These are phyloP conservation scores for Lycophotia porphyrea DNA, from an alignment of 2,888 invertebrate species.

Conservation along the genomic window DNA sequence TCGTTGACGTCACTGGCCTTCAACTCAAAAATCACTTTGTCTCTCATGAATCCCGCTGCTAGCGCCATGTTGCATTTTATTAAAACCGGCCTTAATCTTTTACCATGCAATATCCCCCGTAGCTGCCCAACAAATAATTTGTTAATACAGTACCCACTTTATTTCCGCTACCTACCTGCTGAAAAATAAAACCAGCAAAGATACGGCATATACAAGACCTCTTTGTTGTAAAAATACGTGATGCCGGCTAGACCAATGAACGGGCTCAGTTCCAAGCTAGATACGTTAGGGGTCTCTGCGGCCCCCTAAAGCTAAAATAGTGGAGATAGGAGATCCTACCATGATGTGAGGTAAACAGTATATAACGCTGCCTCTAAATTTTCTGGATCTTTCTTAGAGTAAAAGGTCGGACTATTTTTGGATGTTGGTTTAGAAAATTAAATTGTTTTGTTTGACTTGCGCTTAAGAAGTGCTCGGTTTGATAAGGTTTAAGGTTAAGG, in stretches of 20 bases:
- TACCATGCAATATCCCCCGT: constrained; percentile 5
- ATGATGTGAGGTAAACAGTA: constrained; percentile 52
- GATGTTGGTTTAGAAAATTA: constrained; percentile 20
- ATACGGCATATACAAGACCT: constrained; percentile 40
- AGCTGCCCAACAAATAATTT: constrained; percentile 19
- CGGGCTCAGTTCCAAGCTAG: constrained; percentile 44
- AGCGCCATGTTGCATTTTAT: constrained; percentile 4
- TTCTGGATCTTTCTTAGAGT: constrained; percentile 20
- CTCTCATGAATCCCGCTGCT: background rate
- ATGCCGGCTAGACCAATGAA: constrained; percentile 54
- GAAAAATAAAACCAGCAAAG: constrained; percentile 55
- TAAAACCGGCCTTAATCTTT: background rate
- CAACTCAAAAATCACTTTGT: background rate
- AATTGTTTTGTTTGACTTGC: constrained; percentile 17
- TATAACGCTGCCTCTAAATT: constrained; percentile 41
- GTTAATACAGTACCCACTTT: constrained; percentile 46
- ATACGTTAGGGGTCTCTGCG: constrained; percentile 60
- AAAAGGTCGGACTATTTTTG: constrained; percentile 21
- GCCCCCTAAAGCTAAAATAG: constrained; percentile 61
- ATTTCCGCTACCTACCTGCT: constrained; percentile 22
- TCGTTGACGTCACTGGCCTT: background rate
- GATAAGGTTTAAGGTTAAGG: background rate
- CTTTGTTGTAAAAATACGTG: constrained; percentile 61
- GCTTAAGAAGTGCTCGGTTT: constrained; percentile 10
- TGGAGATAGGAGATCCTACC: constrained; percentile 46